A percentile compares a stretch with the other conserved stretches of the same genome.
These are phyloP conservation scores for Hyposoter dolosus DNA, from an alignment of 2,888 invertebrate species.

Conservation along the genomic window DNA sequence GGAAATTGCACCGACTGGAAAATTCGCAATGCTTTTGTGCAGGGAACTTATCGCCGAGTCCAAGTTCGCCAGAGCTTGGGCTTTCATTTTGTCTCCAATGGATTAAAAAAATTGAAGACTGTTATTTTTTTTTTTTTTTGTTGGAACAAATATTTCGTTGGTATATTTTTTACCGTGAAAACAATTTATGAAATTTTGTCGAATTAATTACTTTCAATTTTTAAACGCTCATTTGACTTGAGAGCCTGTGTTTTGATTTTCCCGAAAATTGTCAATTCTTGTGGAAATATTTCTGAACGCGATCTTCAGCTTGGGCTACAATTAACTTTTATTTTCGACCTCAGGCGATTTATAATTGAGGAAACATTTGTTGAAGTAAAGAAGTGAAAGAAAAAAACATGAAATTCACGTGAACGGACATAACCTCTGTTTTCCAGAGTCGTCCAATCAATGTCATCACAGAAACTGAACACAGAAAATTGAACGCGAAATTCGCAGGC, in stretches of 20 bases:
- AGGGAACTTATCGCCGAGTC: constrained; percentile 52
- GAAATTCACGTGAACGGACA: neutral
- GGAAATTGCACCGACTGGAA: constrained; percentile 71
- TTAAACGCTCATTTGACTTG: constrained; percentile 13
- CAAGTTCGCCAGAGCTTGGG: constrained; percentile 44
- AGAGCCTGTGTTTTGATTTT: neutral
- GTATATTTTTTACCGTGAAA: neutral
- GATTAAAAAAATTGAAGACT: neutral
- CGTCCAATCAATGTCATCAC: neutral
- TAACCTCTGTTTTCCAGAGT: neutral
- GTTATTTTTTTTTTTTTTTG: neutral
- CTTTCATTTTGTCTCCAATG: constrained; percentile 47
- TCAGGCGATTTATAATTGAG: neutral
- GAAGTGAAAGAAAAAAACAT: neutral
- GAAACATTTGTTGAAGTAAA: neutral
- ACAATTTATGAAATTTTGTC: too few species aligned
- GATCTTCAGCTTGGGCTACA: neutral
- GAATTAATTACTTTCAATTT: too few species aligned
- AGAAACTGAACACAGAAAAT: too few species aligned
- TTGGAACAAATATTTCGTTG: neutral
- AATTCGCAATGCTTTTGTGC: constrained; percentile 63
- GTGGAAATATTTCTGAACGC: neutral
- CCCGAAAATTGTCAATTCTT: neutral
- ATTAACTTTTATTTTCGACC: neutral
- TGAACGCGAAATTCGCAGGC: neutral